Conservation (phyloP, 1,140 invertebrate genomes). For the Anastrepha ludens region DNA sequence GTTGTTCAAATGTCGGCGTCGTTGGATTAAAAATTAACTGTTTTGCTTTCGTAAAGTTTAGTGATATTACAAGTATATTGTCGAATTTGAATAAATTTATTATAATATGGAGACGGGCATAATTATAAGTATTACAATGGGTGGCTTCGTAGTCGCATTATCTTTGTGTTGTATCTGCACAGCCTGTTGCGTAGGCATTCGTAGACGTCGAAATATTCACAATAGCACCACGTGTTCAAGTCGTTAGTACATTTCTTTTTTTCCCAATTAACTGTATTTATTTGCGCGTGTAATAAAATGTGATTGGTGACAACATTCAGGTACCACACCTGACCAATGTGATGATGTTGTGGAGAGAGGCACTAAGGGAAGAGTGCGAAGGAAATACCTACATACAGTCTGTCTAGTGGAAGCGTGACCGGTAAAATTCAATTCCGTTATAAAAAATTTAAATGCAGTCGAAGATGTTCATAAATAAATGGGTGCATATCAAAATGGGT, state of each 20-base stretch:
- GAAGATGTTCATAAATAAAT: too few species aligned
- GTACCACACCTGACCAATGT: too few species aligned
- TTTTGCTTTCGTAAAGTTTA: background rate
- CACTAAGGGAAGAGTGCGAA: too few species aligned
- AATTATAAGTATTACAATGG: constrained; percentile 40
- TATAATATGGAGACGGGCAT: background rate
- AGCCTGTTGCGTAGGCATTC: background rate
- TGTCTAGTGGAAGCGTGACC: too few species aligned
- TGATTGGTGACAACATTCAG: too few species aligned
- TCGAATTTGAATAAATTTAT: background rate
- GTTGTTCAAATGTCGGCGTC: background rate
- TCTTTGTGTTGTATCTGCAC: background rate
- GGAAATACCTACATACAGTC: background rate
- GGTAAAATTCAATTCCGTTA: too few species aligned
- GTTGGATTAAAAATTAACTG: background rate
- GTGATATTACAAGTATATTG: background rate
- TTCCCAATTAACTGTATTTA: too few species aligned
- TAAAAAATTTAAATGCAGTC: too few species aligned
- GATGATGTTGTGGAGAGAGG: too few species aligned
- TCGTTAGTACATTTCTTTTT: background rate
- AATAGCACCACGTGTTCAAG: constrained; percentile 30
- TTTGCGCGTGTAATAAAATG: too few species aligned
- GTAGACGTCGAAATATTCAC: constrained; percentile 39
- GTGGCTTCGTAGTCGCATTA: background rate
- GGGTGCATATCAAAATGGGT: too few species aligned